phyloP scores from a whole-genome alignment of 1,140 invertebrate genomes.

The Sogatella furcifera region DNA sequence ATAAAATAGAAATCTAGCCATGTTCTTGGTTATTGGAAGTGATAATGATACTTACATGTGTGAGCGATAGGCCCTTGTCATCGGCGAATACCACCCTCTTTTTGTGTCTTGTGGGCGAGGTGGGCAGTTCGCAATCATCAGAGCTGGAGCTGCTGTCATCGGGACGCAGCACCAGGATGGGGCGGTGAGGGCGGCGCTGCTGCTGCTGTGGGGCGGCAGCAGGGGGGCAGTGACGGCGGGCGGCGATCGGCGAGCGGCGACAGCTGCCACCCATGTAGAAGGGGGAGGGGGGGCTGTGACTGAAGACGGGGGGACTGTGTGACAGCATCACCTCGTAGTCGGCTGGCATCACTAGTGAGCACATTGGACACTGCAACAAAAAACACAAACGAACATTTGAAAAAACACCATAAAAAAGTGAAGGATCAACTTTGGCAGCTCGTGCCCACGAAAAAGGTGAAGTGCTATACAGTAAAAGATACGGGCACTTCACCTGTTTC shows the following conservation, averaged over 20 bases:
- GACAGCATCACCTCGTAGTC: constrained; percentile 42
- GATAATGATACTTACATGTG: constrained; percentile 51
- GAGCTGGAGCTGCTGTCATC: constrained; percentile 21
- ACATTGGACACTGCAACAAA: constrained; percentile 1
- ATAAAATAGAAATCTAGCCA: no score
- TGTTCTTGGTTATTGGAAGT: no score
- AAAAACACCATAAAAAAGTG: no score
- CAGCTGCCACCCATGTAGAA: neutral
- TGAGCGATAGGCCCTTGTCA: constrained; percentile 74
- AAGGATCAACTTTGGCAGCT: no score
- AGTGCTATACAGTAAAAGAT: no score
- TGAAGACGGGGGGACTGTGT: constrained; percentile 56
- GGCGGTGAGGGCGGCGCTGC: constrained; percentile 22
- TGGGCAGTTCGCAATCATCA: constrained; percentile 26
- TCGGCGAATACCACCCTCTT: constrained; percentile 92
- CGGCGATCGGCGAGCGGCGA: constrained; percentile 29
- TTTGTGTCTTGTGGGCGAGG: constrained; percentile 43
- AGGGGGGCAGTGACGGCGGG: constrained; percentile 30
- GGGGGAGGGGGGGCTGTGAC: constrained; percentile 37
- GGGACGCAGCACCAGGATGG: constrained; percentile 33
- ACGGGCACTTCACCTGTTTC: no score
- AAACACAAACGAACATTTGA: no score
- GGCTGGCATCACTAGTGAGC: constrained; percentile 15
- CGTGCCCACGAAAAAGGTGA: no score
- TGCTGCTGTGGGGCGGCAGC: constrained; percentile 25